Percentiles rank a stretch among this genome's conserved stretches.
Evolutionary conservation across 2,797 vertebrate species (phyloP).

Genomic region (Crocidura indochinensis): DNA sequence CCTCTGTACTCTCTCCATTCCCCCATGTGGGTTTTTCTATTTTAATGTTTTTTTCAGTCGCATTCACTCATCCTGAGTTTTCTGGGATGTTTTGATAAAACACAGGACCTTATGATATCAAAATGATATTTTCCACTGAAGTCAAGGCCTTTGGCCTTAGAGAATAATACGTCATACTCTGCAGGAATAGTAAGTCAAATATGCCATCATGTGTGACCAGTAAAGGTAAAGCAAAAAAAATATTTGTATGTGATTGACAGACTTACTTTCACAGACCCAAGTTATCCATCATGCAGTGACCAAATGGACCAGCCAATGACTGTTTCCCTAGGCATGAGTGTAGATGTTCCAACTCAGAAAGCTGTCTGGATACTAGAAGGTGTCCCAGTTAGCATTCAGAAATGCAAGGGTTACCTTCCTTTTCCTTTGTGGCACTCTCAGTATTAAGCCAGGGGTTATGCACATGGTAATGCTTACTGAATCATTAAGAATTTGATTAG

Average conservation of each 20-base stretch:
- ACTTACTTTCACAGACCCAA: not conserved
- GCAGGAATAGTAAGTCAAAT: not conserved
- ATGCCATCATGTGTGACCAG: not conserved
- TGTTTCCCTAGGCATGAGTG: not conserved
- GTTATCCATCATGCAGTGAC: not conserved
- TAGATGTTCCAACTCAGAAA: not conserved
- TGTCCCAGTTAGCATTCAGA: not conserved
- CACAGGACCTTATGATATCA: not conserved
- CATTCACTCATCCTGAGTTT: conserved; percentile 28
- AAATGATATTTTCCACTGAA: conserved; percentile 12
- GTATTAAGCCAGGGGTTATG: not conserved
- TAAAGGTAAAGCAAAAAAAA: not conserved
- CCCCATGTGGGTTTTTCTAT: not conserved
- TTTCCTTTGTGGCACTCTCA: conserved; percentile 28
- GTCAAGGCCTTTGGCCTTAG: conserved; percentile 1
- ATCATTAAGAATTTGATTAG: not conserved
- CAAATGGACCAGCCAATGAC: not conserved
- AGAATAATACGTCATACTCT: not conserved
- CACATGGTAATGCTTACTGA: not conserved
- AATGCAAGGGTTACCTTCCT: not conserved
- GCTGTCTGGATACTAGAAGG: not conserved
- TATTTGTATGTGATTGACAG: conserved; percentile 15
- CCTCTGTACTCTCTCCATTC: too few relatives aligned
- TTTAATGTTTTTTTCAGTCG: conserved; percentile 30
- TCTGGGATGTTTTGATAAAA: conserved; percentile 3